Percentiles rank a stretch among this genome's conserved stretches.
Conservation (phyloP, 2,113 vertebrate genomes). For the Spea multiplicata region DNA sequence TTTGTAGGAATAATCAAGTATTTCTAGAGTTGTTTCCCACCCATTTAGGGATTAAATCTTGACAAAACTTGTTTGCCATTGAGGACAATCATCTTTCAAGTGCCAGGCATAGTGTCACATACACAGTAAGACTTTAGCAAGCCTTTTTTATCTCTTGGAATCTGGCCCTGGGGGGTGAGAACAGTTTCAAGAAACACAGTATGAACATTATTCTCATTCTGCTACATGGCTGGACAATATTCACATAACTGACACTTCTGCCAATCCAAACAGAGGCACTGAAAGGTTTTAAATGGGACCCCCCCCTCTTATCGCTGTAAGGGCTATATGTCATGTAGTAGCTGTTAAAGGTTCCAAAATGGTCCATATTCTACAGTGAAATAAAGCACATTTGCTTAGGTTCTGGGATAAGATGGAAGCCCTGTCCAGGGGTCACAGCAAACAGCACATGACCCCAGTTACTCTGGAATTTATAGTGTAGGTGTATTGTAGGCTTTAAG, state of each 20-base stretch:
- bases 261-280: neutral
- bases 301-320: neutral
- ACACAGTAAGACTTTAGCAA: neutral
- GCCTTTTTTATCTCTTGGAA: slow-evolving; percentile 6
- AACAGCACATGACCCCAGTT: too few species aligned
- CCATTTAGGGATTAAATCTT: too few species aligned
- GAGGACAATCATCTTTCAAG: neutral
- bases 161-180: neutral
- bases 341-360: too few species aligned
- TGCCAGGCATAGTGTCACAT: slow-evolving; percentile 6
- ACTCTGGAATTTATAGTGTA: too few species aligned
- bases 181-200: slow-evolving; percentile 1
- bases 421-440: too few species aligned
- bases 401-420: too few species aligned
- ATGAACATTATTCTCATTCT: neutral
- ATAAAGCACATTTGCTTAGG: too few species aligned
- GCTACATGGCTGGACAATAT: neutral
- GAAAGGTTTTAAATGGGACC: neutral
- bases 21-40: too few species aligned
- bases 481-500: too few species aligned
- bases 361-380: too few species aligned
- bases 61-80: neutral
- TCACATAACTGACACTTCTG: neutral
- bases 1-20: too few species aligned
- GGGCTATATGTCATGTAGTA: too few species aligned